phyloP scores from a whole-genome alignment of 23 tunicate species.

The Ciona savignyi region DNA sequence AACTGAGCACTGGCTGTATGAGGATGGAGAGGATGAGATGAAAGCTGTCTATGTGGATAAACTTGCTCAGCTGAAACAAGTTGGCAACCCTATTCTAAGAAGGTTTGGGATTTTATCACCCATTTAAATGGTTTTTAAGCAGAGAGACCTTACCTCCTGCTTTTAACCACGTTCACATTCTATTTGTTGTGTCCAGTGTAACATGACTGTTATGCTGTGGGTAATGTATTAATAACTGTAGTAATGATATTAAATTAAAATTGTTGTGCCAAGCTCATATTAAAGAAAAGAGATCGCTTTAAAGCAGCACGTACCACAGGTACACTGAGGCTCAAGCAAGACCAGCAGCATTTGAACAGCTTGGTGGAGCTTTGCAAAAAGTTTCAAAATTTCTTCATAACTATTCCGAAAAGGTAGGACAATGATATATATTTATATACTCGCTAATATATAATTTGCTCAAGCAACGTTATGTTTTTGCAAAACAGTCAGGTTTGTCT shows the following conservation, averaged over 20 bases:
- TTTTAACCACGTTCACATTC: too few relatives aligned
- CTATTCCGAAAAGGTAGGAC: conserved; percentile 66
- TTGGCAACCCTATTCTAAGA: conserved; percentile 65
- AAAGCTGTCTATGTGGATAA: conserved; percentile 48
- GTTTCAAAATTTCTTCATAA: conserved; percentile 51
- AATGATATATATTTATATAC: neutral
- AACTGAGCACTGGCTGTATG: conserved; percentile 89
- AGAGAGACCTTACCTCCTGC: too few relatives aligned
- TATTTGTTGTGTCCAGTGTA: neutral
- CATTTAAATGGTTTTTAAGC: too few relatives aligned
- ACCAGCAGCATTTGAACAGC: conserved; percentile 59
- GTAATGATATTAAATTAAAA: too few relatives aligned
- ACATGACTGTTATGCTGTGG: too few relatives aligned
- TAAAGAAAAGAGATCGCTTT: too few relatives aligned
- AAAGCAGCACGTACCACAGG: too few relatives aligned
- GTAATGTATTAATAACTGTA: too few relatives aligned
- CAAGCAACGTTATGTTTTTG: neutral
- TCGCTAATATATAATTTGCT: neutral
- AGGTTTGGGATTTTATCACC: conserved; percentile 18
- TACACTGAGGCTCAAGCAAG: conserved; percentile 43
- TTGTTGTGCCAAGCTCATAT: too few relatives aligned
- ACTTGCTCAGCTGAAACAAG: conserved; percentile 32
- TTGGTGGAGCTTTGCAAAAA: conserved; percentile 44
- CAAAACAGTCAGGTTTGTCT: too few relatives aligned
- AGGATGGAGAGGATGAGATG: conserved; percentile 78